Base-by-base conservation (phyloP, 2,888 invertebrate species). In the Nasonovia ribisnigri region DNA sequence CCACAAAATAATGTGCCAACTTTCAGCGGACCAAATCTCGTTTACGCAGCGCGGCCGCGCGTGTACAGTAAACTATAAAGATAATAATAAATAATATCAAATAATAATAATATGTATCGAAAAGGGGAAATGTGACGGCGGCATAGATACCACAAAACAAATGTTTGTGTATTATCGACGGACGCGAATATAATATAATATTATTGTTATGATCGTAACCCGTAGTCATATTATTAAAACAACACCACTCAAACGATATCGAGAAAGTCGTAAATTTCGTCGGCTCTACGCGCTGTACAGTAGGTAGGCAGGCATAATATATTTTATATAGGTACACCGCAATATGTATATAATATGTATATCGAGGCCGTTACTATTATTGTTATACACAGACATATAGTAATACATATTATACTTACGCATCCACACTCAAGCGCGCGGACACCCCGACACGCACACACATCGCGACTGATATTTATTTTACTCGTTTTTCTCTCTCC, bases 201-300 rank as follows among this genome's bases (percentile, higher is more conserved):
- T 36, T 77, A 36, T 36, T 77, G 36, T 77, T 77, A 36, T 77
- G 3, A 77, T 36, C n/a, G 77, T 77, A 77, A 77, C 36, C 36
- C 36, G 77, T 77, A 77, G 36, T 57, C 88, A 24, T 54, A 77
- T 77, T 77, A 77, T 77, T 77, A 77, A 77, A 77, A 77, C 36
- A 77, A 36, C 77, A 77, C 77, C 36, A 8, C 36, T 77, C 36
- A 43, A 60, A 57, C 60, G n/a, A 36, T 36, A 42, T 60, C 43
- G 36, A 57, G 57, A 89, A 89, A 57, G 57, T 89, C 88, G 57
- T 89, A 89, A 89, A 89, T 89, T 43, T 57, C 77, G 77, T 77
- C 77, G 20, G 77, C 36, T 36, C 36, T 16, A 57, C 16, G 11
- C 67, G 67, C 16, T n/a, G 16, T 77, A 20, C 77, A 8, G 77